These are phyloP conservation scores for Zaprionus ornatus DNA, from an alignment of 1,140 invertebrate genomes.

Conservation along the genomic window DNA sequence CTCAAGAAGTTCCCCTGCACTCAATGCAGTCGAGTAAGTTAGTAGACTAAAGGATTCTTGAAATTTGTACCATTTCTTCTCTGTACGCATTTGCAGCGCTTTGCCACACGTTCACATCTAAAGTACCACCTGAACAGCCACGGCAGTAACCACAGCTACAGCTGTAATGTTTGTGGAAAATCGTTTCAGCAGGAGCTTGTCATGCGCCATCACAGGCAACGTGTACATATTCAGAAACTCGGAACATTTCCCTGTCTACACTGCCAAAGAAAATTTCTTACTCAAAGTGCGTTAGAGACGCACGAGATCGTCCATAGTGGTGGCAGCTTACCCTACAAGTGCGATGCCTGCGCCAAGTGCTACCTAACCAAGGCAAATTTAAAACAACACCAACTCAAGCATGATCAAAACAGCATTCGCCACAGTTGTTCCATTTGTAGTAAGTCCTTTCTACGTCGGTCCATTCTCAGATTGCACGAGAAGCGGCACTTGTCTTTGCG, in stretches of 20 bases:
- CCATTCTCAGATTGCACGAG: constrained; percentile 61
- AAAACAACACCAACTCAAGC: constrained; percentile 77
- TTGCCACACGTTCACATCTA: constrained; percentile 66
- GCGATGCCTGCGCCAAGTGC: constrained; percentile 83
- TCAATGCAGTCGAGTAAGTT: constrained; percentile 61
- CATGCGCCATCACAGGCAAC: constrained; percentile 50
- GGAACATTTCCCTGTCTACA: constrained; percentile 39
- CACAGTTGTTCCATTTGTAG: constrained; percentile 59
- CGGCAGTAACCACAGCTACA: constrained; percentile 8
- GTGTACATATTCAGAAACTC: constrained; percentile 26
- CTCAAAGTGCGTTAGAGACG: constrained; percentile 34
- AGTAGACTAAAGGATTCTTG: neutral
- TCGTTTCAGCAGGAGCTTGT: constrained; percentile 50
- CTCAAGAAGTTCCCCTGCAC: constrained; percentile 60
- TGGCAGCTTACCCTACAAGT: constrained; percentile 71
- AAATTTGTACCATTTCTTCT: neutral
- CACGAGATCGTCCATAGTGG: constrained; percentile 53
- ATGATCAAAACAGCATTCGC: constrained; percentile 51
- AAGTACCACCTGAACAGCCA: constrained; percentile 73
- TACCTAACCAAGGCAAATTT: constrained; percentile 84
- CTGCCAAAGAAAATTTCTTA: constrained; percentile 56
- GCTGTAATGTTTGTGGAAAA: constrained; percentile 51
- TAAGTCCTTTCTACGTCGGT: constrained; percentile 67
- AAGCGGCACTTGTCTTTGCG: constrained; percentile 54
- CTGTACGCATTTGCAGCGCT: constrained; percentile 41